Evolutionary conservation across 2,888 invertebrate genomes (phyloP).

Genomic region (Lochmaea capreae): DNA sequence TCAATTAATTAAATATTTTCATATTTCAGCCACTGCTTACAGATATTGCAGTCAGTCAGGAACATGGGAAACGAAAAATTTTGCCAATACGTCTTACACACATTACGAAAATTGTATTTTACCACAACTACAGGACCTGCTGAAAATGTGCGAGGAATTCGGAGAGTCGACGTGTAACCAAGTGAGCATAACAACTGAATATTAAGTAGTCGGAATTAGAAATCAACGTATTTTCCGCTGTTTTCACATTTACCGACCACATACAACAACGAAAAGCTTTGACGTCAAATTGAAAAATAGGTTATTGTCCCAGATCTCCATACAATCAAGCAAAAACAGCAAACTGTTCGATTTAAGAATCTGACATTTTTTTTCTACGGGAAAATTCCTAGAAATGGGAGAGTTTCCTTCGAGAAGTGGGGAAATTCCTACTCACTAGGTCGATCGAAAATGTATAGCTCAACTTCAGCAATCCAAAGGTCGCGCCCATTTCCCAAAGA

Average conservation of each 20-base stretch:
- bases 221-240: neutral
- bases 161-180: constrained; percentile 58
- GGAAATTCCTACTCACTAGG: too few species aligned
- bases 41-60: constrained; percentile 78
- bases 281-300: too few species aligned
- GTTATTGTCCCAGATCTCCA: too few species aligned
- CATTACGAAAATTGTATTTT: constrained; percentile 86
- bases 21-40: constrained; percentile 74
- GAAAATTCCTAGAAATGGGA: too few species aligned
- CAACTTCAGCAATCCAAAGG: too few species aligned
- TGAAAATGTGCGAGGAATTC: constrained; percentile 68
- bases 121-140: constrained; percentile 74
- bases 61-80: constrained; percentile 73
- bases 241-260: neutral
- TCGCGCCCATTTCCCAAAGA: neutral
- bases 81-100: constrained; percentile 67
- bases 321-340: too few species aligned
- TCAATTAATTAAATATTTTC: neutral
- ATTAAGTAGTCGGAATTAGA: neutral
- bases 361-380: too few species aligned
- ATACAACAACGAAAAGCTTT: too few species aligned
- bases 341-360: too few species aligned
- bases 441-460: too few species aligned
- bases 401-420: too few species aligned
- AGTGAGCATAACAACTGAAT: constrained; percentile 44